A percentile compares a stretch with the other conserved stretches of the same genome.
Evolutionary conservation across 2,888 invertebrate genomes (phyloP).

Genomic region (Oasisia sp.): DNA sequence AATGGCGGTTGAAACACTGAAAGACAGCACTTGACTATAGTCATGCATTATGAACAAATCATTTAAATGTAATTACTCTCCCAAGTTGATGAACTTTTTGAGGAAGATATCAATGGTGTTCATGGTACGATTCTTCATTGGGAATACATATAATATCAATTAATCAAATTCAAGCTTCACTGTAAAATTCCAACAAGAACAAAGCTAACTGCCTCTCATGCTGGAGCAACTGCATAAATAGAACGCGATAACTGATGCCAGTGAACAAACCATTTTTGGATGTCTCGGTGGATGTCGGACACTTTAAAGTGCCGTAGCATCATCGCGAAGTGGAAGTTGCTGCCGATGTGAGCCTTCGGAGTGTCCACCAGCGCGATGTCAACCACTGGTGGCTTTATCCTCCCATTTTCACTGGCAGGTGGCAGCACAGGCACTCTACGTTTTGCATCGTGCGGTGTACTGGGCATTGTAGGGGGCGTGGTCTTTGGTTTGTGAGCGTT

Average conservation of each 20-base stretch:
- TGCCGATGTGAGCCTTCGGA: slow-evolving; percentile 35
- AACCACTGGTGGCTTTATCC: neutral
- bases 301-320: slow-evolving; percentile 26
- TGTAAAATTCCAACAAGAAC: neutral
- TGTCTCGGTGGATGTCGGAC: slow-evolving; percentile 26
- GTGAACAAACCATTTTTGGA: slow-evolving; percentile 33
- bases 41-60: too few relatives aligned
- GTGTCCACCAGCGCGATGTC: slow-evolving; percentile 26
- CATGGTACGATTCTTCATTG: too few relatives aligned
- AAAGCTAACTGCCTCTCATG: neutral
- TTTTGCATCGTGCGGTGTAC: neutral
- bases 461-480: neutral
- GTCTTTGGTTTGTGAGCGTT: neutral
- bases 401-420: slow-evolving; percentile 13
- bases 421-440: neutral
- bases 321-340: slow-evolving; percentile 31
- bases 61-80: too few relatives aligned
- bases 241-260: neutral
- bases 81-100: too few relatives aligned
- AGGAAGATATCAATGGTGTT: too few relatives aligned
- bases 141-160: too few relatives aligned
- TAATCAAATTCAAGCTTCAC: neutral
- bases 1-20: too few relatives aligned
- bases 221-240: too few relatives aligned
- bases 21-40: too few relatives aligned